phyloP scores from a whole-genome alignment of 2,113 vertebrate genomes.

The Motacilla tschutschensis region DNA sequence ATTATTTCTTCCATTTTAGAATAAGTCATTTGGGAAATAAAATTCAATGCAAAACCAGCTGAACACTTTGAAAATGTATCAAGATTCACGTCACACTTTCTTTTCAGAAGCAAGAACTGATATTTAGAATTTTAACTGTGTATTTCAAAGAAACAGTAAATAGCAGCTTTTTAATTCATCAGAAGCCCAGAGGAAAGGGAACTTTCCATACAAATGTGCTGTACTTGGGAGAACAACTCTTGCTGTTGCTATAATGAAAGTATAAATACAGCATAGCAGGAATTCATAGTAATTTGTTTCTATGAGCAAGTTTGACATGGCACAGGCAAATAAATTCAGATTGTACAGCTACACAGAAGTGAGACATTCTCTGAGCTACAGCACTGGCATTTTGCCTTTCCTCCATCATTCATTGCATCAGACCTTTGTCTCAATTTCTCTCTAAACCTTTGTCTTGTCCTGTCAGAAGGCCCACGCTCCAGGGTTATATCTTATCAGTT shows the following conservation, averaged over 20 bases:
- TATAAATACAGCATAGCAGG: constrained; percentile 27
- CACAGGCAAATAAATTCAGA: not conserved
- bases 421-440: constrained; percentile 23
- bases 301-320: constrained; percentile 21
- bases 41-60: constrained; percentile 12
- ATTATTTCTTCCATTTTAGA: not conserved
- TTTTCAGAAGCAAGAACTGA: constrained; percentile 5
- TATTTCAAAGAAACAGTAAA: constrained; percentile 55
- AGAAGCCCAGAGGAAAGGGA: constrained; percentile 38
- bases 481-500: constrained; percentile 56
- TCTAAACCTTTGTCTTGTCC: constrained; percentile 38
- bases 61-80: constrained; percentile 37
- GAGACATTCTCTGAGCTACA: not conserved
- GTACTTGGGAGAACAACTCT: constrained; percentile 37
- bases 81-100: constrained; percentile 27
- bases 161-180: constrained; percentile 31
- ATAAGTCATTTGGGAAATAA: constrained; percentile 12
- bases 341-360: not conserved
- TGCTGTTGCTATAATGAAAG: constrained; percentile 10
- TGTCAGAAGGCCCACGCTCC: not conserved
- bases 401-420: not conserved
- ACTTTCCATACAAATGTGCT: not conserved
- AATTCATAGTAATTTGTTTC: constrained; percentile 26
- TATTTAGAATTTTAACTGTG: constrained; percentile 42
- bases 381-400: not conserved